Percentiles rank a stretch among this genome's conserved stretches.
phyloP scores from a whole-genome alignment of 2,888 invertebrate species.

The Taphrorychus bicolor region DNA sequence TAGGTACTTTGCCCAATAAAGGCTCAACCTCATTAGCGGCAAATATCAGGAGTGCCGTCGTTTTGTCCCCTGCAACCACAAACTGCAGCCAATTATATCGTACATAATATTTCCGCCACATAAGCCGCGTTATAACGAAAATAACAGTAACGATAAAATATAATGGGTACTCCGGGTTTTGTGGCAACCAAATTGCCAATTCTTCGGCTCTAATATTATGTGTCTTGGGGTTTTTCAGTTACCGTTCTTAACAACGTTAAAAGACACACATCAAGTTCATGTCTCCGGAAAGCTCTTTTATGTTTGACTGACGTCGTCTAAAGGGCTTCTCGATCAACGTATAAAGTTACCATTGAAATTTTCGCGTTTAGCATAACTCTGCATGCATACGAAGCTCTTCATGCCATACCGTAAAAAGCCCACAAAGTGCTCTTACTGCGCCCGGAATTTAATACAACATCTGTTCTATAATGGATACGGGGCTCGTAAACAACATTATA shows the following conservation, averaged over 20 bases:
- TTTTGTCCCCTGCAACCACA: background rate
- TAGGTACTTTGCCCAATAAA: background rate
- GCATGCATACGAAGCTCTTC: background rate
- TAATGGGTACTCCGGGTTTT: constrained; percentile 9
- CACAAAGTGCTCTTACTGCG: background rate
- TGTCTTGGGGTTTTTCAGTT: too few species aligned
- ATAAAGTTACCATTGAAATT: background rate
- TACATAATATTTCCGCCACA: constrained; percentile 7
- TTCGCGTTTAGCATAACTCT: background rate
- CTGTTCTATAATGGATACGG: background rate
- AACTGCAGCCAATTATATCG: background rate
- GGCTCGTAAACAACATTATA: constrained; percentile 4
- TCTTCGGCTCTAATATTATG: constrained; percentile 1
- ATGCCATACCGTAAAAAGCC: constrained; percentile 1
- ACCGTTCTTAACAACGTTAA: background rate
- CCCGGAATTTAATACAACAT: background rate
- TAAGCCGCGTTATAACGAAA: constrained; percentile 7
- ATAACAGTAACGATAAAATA: constrained; percentile 16
- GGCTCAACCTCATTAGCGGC: background rate
- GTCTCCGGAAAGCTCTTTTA: background rate
- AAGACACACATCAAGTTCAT: too few species aligned
- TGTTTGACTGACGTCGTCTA: too few species aligned
- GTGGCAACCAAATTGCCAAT: constrained; percentile 10
- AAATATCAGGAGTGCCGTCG: background rate
- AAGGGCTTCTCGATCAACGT: background rate